These are phyloP conservation scores for Paraescarpia echinospica DNA, from an alignment of 1,140 invertebrate genomes.

Conservation along the genomic window DNA sequence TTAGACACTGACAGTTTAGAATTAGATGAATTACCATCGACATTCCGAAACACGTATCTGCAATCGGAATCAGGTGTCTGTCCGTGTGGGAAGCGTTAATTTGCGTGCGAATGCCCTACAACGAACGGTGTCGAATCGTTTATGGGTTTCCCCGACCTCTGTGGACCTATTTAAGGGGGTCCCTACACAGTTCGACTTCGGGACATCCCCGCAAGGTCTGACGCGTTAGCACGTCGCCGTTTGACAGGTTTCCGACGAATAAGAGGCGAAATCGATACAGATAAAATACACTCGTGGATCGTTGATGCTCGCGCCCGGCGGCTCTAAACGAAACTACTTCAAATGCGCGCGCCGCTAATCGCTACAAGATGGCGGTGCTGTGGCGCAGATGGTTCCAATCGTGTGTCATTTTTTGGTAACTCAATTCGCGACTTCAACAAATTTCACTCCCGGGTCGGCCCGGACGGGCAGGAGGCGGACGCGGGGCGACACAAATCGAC, in stretches of 20 bases:
- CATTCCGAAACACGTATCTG: neutral
- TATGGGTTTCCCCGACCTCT: neutral
- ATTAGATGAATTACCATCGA: neutral
- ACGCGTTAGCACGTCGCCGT: neutral
- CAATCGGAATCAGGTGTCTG: neutral
- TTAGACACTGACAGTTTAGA: neutral
- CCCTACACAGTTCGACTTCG: neutral
- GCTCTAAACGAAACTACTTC: neutral
- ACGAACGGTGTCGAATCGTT: neutral
- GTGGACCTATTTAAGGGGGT: neutral
- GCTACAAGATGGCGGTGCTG: neutral
- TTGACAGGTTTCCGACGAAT: neutral
- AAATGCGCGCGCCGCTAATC: neutral
- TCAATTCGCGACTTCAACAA: neutral
- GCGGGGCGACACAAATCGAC: conserved; percentile 2
- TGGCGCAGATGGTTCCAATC: neutral
- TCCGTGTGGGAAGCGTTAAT: neutral
- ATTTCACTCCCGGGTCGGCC: neutral
- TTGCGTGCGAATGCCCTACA: neutral
- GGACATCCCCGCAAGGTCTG: neutral
- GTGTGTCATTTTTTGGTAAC: neutral
- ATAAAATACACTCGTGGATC: neutral
- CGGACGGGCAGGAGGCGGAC: neutral
- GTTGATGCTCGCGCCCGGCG: neutral
- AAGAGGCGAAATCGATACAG: conserved; percentile 4